phyloP scores from a whole-genome alignment of 2,797 vertebrate genomes.

The Chrosomus eos region DNA sequence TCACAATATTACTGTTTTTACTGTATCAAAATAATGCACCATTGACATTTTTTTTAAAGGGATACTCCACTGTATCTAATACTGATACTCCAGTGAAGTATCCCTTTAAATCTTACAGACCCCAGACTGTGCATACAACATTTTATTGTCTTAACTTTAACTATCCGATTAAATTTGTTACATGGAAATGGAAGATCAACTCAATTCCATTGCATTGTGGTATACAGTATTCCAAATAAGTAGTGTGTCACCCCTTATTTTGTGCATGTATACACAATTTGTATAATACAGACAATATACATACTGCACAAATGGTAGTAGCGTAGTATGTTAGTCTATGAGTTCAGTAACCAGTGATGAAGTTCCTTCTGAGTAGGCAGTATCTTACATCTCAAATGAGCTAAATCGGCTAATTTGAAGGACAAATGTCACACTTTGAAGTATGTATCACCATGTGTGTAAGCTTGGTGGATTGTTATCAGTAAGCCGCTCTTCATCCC shows the following conservation, averaged over 20 bases:
- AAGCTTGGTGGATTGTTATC: slow-evolving; percentile 47
- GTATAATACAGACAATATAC: neutral
- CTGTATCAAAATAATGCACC: neutral
- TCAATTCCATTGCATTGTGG: neutral
- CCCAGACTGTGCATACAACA: neutral
- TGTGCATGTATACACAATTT: neutral
- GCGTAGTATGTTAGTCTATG: neutral
- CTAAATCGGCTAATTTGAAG: slow-evolving; percentile 7
- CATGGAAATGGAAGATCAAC: neutral
- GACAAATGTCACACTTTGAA: slow-evolving; percentile 19
- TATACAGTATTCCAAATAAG: neutral
- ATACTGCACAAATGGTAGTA: neutral
- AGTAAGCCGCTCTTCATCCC: slow-evolving; percentile 53
- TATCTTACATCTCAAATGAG: neutral
- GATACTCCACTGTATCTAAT: too few relatives aligned
- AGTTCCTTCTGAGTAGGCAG: neutral
- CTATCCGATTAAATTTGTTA: neutral
- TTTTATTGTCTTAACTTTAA: neutral
- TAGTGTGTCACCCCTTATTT: neutral
- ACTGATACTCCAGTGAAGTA: too few relatives aligned
- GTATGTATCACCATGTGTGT: slow-evolving; percentile 38
- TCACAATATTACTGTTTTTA: neutral
- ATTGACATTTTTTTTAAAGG: too few relatives aligned
- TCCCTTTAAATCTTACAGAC: too few relatives aligned
- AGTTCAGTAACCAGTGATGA: neutral